These are phyloP conservation scores for Cnemophilus loriae DNA, from an alignment of 2,113 vertebrate species.

Conservation along the genomic window DNA sequence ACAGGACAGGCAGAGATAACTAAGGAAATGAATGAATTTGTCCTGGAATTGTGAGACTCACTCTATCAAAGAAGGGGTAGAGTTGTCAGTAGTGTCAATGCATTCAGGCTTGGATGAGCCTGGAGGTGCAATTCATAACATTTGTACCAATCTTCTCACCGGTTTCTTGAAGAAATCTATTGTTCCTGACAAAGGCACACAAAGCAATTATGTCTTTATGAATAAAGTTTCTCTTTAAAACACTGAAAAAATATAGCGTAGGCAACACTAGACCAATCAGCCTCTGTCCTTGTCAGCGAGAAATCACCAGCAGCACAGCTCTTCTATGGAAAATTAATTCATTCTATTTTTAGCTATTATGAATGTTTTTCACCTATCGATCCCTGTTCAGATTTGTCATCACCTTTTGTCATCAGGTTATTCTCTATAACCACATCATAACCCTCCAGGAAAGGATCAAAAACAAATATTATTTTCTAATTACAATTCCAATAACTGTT, in stretches of 20 bases:
- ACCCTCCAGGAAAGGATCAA: neutral
- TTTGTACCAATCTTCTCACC: neutral
- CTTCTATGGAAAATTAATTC: neutral
- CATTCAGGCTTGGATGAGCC: neutral
- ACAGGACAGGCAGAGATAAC: neutral
- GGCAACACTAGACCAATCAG: neutral
- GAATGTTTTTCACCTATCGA: neutral
- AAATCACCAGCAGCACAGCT: neutral
- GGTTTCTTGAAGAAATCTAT: neutral
- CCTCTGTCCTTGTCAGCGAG: neutral
- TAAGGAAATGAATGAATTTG: neutral
- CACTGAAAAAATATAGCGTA: neutral
- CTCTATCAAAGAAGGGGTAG: neutral
- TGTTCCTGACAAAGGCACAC: neutral
- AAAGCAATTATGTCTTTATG: neutral
- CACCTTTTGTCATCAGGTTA: neutral
- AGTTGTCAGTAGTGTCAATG: neutral
- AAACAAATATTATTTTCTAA: neutral
- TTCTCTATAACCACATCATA: neutral
- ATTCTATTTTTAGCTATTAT: neutral
- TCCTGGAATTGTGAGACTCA: neutral
- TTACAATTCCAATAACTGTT: neutral
- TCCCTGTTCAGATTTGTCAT: neutral
- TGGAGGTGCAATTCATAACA: neutral
- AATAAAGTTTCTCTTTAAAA: neutral